Conservation (phyloP, 2,888 invertebrate genomes). For the Dinocampus coccinellae region DNA sequence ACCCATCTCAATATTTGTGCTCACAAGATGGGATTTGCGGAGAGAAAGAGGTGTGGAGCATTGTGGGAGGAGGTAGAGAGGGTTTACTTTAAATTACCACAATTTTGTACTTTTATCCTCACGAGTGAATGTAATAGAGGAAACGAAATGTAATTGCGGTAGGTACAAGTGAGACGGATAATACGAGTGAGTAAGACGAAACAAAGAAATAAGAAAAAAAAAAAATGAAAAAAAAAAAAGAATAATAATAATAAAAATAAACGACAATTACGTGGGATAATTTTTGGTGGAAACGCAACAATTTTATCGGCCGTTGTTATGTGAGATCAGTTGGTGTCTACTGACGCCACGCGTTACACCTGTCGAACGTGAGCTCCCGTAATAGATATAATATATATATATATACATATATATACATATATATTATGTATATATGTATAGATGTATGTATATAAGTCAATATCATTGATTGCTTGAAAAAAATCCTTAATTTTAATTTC, state of each 20-base stretch:
- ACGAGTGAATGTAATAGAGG: conserved; percentile 6
- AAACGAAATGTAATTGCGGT: not conserved
- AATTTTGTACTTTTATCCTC: conserved; percentile 67
- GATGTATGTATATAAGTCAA: not conserved
- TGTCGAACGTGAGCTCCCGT: conserved; percentile 43
- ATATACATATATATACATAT: not conserved
- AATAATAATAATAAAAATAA: no score
- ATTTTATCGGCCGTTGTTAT: conserved; percentile 69
- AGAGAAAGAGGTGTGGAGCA: no score
- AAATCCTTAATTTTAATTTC: not conserved
- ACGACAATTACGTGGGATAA: conserved; percentile 60
- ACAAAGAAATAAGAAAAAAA: no score
- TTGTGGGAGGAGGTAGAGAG: no score
- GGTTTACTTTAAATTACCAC: conserved; percentile 67
- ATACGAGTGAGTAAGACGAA: conserved; percentile 19
- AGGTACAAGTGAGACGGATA: conserved; percentile 17
- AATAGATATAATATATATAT: no score
- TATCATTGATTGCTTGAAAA: not conserved
- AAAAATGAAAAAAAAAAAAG: no score
- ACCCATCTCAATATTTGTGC: conserved; percentile 21
- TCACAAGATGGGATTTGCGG: conserved; percentile 58
- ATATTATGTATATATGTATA: no score
- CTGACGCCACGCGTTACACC: conserved; percentile 68
- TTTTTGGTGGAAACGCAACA: conserved; percentile 69
- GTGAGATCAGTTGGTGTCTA: conserved; percentile 68